Conservation (phyloP, 1,140 invertebrate genomes). For the Apis laboriosa region DNA sequence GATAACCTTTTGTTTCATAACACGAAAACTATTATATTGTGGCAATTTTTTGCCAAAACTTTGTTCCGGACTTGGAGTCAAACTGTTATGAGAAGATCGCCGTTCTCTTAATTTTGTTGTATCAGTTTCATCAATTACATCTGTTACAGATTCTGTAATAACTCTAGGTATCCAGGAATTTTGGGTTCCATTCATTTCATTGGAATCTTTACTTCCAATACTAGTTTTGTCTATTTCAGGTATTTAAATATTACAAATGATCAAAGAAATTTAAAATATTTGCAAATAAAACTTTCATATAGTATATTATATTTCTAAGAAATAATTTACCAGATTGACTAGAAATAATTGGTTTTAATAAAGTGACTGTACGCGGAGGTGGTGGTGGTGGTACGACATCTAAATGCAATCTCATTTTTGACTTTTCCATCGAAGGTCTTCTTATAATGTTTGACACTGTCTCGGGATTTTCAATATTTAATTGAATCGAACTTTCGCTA, state of each 20-base stretch:
- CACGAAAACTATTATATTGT: slow-evolving; percentile 74
- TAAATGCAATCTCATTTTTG: slow-evolving; percentile 71
- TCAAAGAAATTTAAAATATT: neutral
- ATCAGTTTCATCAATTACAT: slow-evolving; percentile 58
- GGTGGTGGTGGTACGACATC: slow-evolving; percentile 73
- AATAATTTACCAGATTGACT: slow-evolving; percentile 64
- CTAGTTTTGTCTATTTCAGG: slow-evolving; percentile 65
- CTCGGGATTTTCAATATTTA: slow-evolving; percentile 61
- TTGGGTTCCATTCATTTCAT: slow-evolving; percentile 63
- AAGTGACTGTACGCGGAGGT: slow-evolving; percentile 72
- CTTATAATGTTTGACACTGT: slow-evolving; percentile 62
- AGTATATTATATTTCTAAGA: neutral
- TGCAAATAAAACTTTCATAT: neutral
- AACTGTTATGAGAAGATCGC: slow-evolving; percentile 66
- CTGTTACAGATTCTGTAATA: slow-evolving; percentile 58
- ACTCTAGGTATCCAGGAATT: slow-evolving; percentile 65
- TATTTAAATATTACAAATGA: neutral
- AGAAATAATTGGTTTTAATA: slow-evolving; percentile 66
- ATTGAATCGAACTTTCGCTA: slow-evolving; percentile 68
- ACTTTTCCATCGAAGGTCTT: slow-evolving; percentile 74
- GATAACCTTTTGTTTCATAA: slow-evolving; percentile 77
- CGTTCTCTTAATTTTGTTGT: slow-evolving; percentile 60
- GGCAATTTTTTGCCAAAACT: slow-evolving; percentile 73
- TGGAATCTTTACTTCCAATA: slow-evolving; percentile 70
- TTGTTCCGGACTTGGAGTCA: slow-evolving; percentile 74